Percentiles rank a stretch among this genome's conserved stretches.
These are phyloP conservation scores for Sterna hirundo DNA, from an alignment of 2,113 vertebrate species.

Conservation along the genomic window DNA sequence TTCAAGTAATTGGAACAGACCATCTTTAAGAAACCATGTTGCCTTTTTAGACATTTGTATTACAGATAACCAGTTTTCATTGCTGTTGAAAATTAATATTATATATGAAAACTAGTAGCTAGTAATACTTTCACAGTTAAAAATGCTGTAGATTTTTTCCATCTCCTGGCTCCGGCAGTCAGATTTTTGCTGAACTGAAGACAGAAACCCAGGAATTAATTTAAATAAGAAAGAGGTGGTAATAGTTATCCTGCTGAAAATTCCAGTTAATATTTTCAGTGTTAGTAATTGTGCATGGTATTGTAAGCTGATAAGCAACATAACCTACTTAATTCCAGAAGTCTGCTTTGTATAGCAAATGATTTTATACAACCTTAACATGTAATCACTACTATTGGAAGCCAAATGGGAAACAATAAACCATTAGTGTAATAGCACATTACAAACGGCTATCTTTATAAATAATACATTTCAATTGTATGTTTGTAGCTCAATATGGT, in stretches of 20 bases:
- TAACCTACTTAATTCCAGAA: conserved; percentile 11
- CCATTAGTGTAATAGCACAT: conserved; percentile 72
- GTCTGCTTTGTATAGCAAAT: not conserved
- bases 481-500: conserved; percentile 39
- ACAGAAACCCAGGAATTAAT: not conserved
- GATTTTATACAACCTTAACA: not conserved
- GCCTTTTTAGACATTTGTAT: not conserved
- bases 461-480: conserved; percentile 74
- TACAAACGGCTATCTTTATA: conserved; percentile 63
- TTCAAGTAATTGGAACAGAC: not conserved
- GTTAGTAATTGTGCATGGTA: not conserved
- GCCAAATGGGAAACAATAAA: conserved; percentile 72
- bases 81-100: not conserved
- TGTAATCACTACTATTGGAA: conserved; percentile 67
- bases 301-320: not conserved
- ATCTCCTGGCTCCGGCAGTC: not conserved
- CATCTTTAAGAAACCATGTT: not conserved
- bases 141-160: not conserved
- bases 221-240: not conserved
- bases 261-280: not conserved
- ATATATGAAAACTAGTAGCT: not conserved
- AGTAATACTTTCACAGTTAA: not conserved
- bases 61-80: not conserved
- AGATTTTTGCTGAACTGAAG: not conserved
- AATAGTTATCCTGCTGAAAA: not conserved